Percentiles rank a stretch among this genome's conserved stretches.
Evolutionary conservation across 1,140 invertebrate species (phyloP).

Genomic region (Drosophila rufa): DNA sequence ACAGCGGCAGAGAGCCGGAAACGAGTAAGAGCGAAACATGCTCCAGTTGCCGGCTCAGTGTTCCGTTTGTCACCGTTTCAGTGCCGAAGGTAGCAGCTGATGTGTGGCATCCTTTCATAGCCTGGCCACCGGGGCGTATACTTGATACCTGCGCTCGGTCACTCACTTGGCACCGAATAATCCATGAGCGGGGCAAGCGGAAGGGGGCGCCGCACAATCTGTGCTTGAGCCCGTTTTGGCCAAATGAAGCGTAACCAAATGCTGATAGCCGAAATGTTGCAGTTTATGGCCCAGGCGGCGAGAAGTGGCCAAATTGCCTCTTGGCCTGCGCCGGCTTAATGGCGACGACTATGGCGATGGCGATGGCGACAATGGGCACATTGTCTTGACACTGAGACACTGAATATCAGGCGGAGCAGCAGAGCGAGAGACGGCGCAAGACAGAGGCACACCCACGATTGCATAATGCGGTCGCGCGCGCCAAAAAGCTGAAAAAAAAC

Average conservation of each 20-base stretch:
- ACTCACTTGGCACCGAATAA: slow-evolving; percentile 27
- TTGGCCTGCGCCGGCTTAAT: slow-evolving; percentile 45
- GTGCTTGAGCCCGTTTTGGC: slow-evolving; percentile 56
- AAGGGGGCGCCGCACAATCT: slow-evolving; percentile 28
- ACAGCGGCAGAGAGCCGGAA: slow-evolving; percentile 57
- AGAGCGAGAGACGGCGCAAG: background rate
- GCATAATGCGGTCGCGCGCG: slow-evolving; percentile 65
- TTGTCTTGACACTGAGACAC: slow-evolving; percentile 57
- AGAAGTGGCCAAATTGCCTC: slow-evolving; percentile 67
- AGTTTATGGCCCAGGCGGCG: slow-evolving; percentile 64
- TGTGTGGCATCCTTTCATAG: slow-evolving; percentile 8
- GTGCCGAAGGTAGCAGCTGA: no score
- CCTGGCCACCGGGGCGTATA: slow-evolving; percentile 21
- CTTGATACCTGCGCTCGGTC: slow-evolving; percentile 46
- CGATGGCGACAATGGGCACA: slow-evolving; percentile 62
- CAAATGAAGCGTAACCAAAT: slow-evolving; percentile 80
- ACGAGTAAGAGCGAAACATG: background rate
- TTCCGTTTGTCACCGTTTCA: background rate
- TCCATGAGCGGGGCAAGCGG: background rate
- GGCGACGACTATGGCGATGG: slow-evolving; percentile 36
- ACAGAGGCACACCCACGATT: slow-evolving; percentile 34
- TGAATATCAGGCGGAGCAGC: background rate
- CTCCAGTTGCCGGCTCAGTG: background rate
- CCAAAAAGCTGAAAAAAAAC: slow-evolving; percentile 52
- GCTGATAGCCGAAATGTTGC: slow-evolving; percentile 76